Evolutionary conservation across 64 coral and sea anemone species (phyloP), one percentile per base, ranked within the genome.

Genomic region (Acropora tenuis): DNA sequence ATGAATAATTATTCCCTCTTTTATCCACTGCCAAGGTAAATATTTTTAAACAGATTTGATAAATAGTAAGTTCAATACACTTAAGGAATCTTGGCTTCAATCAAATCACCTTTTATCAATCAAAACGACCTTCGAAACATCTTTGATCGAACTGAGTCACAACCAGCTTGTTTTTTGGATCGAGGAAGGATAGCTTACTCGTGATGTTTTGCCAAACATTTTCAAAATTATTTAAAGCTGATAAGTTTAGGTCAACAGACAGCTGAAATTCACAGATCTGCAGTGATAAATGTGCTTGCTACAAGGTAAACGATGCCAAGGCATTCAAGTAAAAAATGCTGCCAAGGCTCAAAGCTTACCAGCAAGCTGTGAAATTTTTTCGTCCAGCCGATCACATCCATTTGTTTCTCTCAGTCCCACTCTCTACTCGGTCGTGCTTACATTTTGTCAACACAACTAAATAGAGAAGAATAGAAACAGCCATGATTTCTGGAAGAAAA

Each of bases 291-390:
- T 18, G 63, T 18, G 0, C 63, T 18, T 16, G 16, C 69, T 73
- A 6, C 69, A 73, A 18, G 69, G 69, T 41, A 73, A 73, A 42
- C 20, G 69, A 73, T 8, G 69, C 7, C 69, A 73, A 73, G 20
- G 5, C 16, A 73, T 6, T 41, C 19, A 19, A 19, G 69, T 40
- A 3, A 73, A 73, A 73, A 73, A 73, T 40, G 20, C 69, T 20
- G 7, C 69, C 69, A 73, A 73, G 10, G 52, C 52, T 55, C 52
- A 55, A 55, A 73, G 69, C 20, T 73, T 8, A 20, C 69, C 1
- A 20, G n/a, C 69, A 73, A 73, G 69, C 69, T 73, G n/a, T 73
- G 69, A 73, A 40, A 73, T 73, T 73, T 19, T 41, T 67, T 67
- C 6, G 16, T 3, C 19, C 19, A 73, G n/a, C n/a, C 69, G 41